phyloP scores from a whole-genome alignment of 2,888 invertebrate species.

The Drosophila anceps region DNA sequence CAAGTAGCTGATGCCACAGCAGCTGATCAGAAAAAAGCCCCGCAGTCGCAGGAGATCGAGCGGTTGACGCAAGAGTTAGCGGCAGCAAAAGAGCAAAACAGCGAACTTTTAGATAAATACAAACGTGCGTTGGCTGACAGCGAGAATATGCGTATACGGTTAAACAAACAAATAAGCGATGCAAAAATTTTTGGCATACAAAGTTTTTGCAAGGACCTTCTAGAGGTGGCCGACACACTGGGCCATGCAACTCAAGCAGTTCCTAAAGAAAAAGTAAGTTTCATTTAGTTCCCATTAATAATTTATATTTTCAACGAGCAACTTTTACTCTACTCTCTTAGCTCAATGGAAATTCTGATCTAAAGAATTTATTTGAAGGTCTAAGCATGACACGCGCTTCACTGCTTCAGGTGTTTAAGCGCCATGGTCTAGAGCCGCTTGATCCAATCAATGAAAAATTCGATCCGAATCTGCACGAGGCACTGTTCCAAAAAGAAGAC shows the following conservation, averaged over 20 bases:
- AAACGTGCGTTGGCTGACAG: slow-evolving; percentile 97
- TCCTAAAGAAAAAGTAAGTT: slow-evolving; percentile 89
- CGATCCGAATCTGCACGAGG: slow-evolving; percentile 98
- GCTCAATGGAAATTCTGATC: slow-evolving; percentile 41
- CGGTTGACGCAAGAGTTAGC: slow-evolving; percentile 88
- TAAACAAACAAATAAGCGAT: slow-evolving; percentile 96
- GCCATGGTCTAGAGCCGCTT: slow-evolving; percentile 95
- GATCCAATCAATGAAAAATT: slow-evolving; percentile 97
- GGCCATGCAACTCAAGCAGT: slow-evolving; percentile 94
- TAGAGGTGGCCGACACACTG: slow-evolving; percentile 97
- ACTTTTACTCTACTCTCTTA: neutral
- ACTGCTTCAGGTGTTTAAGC: slow-evolving; percentile 93
- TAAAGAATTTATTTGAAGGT: slow-evolving; percentile 95
- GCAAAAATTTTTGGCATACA: slow-evolving; percentile 98
- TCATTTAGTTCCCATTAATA: slow-evolving; percentile 87
- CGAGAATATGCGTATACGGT: slow-evolving; percentile 95
- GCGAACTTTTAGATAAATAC: slow-evolving; percentile 93
- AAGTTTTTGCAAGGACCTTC: slow-evolving; percentile 97
- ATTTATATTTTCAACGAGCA: neutral
- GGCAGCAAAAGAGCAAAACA: slow-evolving; percentile 88
- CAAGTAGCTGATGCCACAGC: slow-evolving; percentile 10
- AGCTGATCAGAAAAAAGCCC: slow-evolving; percentile 7
- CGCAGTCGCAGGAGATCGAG: slow-evolving; percentile 37
- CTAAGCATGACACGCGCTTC: slow-evolving; percentile 95
- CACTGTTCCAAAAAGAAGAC: slow-evolving; percentile 95